Evolutionary conservation across 2,888 invertebrate genomes (phyloP).

Genomic region (Sturmia bella): DNA sequence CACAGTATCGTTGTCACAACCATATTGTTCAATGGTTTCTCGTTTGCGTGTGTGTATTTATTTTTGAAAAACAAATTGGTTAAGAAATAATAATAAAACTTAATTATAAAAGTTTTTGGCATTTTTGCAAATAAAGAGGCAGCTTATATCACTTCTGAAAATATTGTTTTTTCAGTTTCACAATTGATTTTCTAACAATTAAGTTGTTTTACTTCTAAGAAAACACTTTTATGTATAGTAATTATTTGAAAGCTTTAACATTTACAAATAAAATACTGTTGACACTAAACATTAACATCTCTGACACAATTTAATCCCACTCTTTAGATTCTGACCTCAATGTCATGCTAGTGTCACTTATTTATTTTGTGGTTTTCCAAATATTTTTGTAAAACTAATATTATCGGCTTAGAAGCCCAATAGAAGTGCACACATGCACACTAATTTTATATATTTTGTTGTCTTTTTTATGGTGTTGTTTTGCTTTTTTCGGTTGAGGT

Average conservation of each 20-base stretch:
- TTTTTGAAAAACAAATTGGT: no score
- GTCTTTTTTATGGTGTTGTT: constrained; percentile 3
- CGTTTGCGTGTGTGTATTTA: no score
- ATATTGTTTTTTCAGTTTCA: neutral
- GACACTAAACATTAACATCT: constrained; percentile 68
- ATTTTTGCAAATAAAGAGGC: no score
- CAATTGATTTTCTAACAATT: neutral
- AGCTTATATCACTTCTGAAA: no score
- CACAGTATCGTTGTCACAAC: no score
- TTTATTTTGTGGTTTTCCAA: constrained; percentile 68
- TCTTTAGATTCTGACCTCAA: constrained; percentile 57
- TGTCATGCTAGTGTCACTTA: constrained; percentile 67
- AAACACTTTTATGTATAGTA: neutral
- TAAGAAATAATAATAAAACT: no score
- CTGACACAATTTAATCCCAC: constrained; percentile 58
- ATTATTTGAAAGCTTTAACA: neutral
- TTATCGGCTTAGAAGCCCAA: constrained; percentile 53
- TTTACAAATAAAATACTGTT: constrained; percentile 32
- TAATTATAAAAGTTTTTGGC: no score
- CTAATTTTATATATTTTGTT: constrained; percentile 7
- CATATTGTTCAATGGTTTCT: no score
- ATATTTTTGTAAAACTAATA: constrained; percentile 61
- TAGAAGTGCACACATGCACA: neutral
- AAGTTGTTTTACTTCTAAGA: constrained; percentile 21
- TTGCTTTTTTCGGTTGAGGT: constrained; percentile 44